Percentiles rank a stretch among this genome's conserved stretches.
phyloP scores from a whole-genome alignment of 2,888 invertebrate genomes.

The Drosophila merina region DNA sequence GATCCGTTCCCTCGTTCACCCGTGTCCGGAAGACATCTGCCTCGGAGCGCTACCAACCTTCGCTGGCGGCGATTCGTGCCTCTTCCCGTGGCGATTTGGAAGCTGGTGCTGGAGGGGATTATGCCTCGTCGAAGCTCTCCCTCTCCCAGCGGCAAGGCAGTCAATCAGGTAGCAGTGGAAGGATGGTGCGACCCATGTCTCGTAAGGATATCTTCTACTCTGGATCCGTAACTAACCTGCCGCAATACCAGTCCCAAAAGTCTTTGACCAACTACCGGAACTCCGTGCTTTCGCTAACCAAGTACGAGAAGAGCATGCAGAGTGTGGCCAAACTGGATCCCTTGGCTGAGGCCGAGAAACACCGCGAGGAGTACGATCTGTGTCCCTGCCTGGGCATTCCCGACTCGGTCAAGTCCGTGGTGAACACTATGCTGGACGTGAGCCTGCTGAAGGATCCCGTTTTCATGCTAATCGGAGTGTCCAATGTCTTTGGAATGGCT shows the following conservation, averaged over 20 bases:
- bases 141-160: slow-evolving; percentile 84
- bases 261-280: slow-evolving; percentile 95
- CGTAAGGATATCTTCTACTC: slow-evolving; percentile 99
- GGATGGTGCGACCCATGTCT: slow-evolving; percentile 94
- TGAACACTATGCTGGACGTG: slow-evolving; percentile 96
- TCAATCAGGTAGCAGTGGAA: slow-evolving; percentile 73
- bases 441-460: slow-evolving; percentile 94
- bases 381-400: slow-evolving; percentile 92
- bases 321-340: slow-evolving; percentile 86
- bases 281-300: slow-evolving; percentile 94
- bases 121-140: slow-evolving; percentile 89
- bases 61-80: slow-evolving; percentile 91
- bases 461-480: slow-evolving; percentile 95
- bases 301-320: slow-evolving; percentile 87
- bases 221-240: slow-evolving; percentile 96
- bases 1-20: slow-evolving; percentile 95
- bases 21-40: slow-evolving; percentile 93
- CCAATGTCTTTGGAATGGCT: slow-evolving; percentile 98
- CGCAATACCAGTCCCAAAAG: slow-evolving; percentile 96
- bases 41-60: slow-evolving; percentile 93
- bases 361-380: slow-evolving; percentile 88
- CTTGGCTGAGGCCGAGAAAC: slow-evolving; percentile 84
- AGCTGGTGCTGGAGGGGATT: slow-evolving; percentile 88
- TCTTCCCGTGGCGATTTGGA: slow-evolving; percentile 90
- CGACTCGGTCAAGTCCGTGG: slow-evolving; percentile 91